Evolutionary conservation across 2,113 vertebrate species (phyloP).

Genomic region (Probosciger aterrimus): DNA sequence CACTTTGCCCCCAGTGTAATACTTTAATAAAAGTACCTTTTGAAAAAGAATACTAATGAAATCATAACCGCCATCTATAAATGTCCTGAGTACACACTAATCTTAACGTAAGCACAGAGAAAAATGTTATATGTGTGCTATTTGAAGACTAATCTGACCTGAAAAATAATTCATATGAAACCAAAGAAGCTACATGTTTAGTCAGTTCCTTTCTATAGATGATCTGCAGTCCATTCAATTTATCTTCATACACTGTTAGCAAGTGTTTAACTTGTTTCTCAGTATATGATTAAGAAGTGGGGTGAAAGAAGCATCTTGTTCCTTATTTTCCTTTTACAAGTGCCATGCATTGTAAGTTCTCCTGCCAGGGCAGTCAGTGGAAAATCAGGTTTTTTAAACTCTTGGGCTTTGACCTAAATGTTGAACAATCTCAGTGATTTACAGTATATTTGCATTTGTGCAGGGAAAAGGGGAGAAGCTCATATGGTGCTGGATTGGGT

Average conservation of each 20-base stretch:
- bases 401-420: not conserved
- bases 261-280: not conserved
- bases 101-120: not conserved
- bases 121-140: not conserved
- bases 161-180: not conserved
- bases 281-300: not conserved
- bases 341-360: not conserved
- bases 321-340: not conserved
- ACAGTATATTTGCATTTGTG: not conserved
- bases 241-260: not conserved
- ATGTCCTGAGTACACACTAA: not conserved
- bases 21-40: not conserved
- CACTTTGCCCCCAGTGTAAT: not conserved
- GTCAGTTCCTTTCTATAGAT: not conserved
- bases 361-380: not conserved
- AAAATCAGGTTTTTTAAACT: not conserved
- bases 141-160: not conserved
- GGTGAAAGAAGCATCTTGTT: not conserved
- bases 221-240: not conserved
- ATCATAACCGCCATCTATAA: not conserved
- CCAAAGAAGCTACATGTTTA: not conserved
- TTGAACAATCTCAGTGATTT: not conserved
- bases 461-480: not conserved
- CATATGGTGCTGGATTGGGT: not conserved
- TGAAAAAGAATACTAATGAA: not conserved